phyloP scores from a whole-genome alignment of 2,113 vertebrate species.

The Climacteris rufus region DNA sequence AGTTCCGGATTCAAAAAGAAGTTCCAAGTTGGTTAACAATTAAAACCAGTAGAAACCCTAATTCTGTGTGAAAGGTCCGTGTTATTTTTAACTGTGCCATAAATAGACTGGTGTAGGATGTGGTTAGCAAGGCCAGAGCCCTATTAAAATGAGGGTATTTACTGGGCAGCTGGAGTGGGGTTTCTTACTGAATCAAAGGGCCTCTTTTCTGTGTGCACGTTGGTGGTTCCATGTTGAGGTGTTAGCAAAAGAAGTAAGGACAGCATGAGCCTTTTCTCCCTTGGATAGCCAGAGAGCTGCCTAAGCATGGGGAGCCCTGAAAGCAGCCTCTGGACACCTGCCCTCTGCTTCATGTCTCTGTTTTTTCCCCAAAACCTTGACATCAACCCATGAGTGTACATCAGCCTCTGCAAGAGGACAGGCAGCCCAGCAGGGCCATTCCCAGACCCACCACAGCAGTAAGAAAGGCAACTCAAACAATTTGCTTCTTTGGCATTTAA shows the following conservation, averaged over 20 bases:
- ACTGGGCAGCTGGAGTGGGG: background rate
- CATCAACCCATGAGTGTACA: background rate
- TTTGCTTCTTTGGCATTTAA: conserved; percentile 18
- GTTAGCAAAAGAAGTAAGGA: background rate
- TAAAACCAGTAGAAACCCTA: background rate
- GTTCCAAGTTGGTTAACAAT: conserved; percentile 2
- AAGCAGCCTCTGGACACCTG: background rate
- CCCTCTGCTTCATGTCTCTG: background rate
- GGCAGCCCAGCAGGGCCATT: background rate
- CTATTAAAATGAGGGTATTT: background rate
- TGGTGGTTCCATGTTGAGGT: background rate
- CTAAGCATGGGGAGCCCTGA: background rate
- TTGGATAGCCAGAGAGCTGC: background rate
- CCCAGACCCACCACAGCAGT: background rate
- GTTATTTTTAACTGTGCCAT: background rate
- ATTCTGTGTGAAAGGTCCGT: background rate
- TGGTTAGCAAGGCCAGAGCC: background rate
- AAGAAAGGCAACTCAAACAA: background rate
- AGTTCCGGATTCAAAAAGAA: background rate
- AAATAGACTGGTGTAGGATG: background rate
- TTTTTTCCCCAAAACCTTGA: background rate
- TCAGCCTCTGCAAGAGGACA: background rate
- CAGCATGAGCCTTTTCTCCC: background rate
- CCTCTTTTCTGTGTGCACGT: rapidly evolving
- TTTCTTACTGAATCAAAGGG: background rate